phyloP scores from a whole-genome alignment of 2,888 invertebrate genomes.

The Drosophila mettleri region DNA sequence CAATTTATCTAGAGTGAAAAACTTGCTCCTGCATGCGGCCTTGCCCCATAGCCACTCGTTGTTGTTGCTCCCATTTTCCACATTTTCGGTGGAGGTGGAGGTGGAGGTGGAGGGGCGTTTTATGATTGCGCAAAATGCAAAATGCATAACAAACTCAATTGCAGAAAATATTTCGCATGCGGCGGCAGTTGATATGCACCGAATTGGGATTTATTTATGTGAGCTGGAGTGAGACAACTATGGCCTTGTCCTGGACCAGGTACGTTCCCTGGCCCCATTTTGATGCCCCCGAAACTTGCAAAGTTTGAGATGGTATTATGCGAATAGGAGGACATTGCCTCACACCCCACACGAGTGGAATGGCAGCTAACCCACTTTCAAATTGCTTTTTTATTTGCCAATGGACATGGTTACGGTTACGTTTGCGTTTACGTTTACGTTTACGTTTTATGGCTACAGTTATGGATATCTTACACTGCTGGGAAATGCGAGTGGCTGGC shows the following conservation, averaged over 20 bases:
- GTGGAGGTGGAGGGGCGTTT: no score
- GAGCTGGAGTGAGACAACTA: conserved; percentile 24
- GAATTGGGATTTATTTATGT: conserved; percentile 74
- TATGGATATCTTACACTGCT: conserved; percentile 34
- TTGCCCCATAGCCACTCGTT: conserved; percentile 32
- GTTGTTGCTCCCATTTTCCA: background rate
- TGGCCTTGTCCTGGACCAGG: conserved; percentile 45
- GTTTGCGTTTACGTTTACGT: conserved; percentile 36
- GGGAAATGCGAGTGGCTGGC: conserved; percentile 37
- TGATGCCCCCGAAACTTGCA: conserved; percentile 10
- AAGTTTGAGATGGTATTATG: conserved; percentile 6
- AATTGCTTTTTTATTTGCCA: conserved; percentile 76
- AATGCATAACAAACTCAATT: conserved; percentile 77
- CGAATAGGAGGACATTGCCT: background rate
- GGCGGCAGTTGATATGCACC: conserved; percentile 52
- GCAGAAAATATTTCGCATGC: conserved; percentile 67
- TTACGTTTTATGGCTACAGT: conserved; percentile 39
- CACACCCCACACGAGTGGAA: conserved; percentile 10
- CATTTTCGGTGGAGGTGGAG: no score
- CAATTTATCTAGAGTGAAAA: conserved; percentile 58
- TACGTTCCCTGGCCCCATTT: conserved; percentile 25
- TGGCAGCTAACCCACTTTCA: conserved; percentile 64
- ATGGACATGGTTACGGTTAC: conserved; percentile 49
- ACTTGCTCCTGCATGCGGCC: conserved; percentile 71
- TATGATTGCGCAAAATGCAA: conserved; percentile 72